Evolutionary conservation across 1,140 invertebrate species (phyloP).

Genomic region (Spodoptera frugiperda): DNA sequence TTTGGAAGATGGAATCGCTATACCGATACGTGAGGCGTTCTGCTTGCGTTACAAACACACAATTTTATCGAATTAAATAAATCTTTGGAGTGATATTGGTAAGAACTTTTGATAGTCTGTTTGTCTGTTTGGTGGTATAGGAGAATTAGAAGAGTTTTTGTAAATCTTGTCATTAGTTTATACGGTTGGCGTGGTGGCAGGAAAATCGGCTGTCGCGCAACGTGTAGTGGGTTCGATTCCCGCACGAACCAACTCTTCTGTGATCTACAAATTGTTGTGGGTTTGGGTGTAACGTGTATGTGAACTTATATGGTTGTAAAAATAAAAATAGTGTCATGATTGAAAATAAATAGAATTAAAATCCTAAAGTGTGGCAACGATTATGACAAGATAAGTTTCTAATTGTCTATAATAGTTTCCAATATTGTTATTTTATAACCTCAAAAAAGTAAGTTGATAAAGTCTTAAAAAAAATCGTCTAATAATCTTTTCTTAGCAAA

Average conservation of each 20-base stretch:
- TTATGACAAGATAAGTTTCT: not conserved
- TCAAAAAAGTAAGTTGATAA: too few relatives aligned
- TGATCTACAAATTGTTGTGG: too few relatives aligned
- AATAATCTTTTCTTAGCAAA: not conserved
- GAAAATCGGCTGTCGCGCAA: too few relatives aligned
- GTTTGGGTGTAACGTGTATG: too few relatives aligned
- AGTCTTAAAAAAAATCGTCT: not conserved
- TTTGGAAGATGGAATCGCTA: slow-evolving; percentile 37
- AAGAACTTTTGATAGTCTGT: not conserved
- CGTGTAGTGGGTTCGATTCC: too few relatives aligned
- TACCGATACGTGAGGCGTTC: slow-evolving; percentile 51
- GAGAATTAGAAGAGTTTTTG: too few relatives aligned
- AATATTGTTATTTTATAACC: too few relatives aligned
- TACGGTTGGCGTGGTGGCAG: too few relatives aligned
- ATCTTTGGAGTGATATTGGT: slow-evolving; percentile 4
- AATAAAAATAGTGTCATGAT: too few relatives aligned
- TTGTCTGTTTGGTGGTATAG: not conserved
- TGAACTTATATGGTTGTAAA: too few relatives aligned
- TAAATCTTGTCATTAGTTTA: not conserved
- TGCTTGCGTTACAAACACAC: slow-evolving; percentile 38
- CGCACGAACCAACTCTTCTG: too few relatives aligned
- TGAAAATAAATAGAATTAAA: not conserved
- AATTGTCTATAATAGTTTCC: not conserved
- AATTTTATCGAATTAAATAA: slow-evolving; percentile 47
- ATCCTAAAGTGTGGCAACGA: too few relatives aligned